Evolutionary conservation across 2,888 invertebrate genomes (phyloP), one percentile per base, ranked within the genome.

Genomic region (Polydrusus pterygomalis): DNA sequence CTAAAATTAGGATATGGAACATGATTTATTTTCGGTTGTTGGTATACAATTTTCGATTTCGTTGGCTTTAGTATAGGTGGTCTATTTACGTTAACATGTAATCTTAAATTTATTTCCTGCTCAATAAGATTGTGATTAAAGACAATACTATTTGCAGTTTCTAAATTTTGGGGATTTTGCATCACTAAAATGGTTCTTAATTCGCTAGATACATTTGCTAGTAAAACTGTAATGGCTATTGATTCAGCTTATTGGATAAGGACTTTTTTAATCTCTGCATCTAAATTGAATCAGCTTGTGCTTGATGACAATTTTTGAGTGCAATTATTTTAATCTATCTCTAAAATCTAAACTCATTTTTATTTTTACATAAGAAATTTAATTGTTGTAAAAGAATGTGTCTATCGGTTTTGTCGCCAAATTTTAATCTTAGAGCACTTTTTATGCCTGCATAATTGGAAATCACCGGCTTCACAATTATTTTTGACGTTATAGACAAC

Each of bases 401-500:
- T 18, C 43, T 54, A 18, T 54, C 54, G 0, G 43, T 49, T 34
- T 68, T 68, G 13, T 68, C 54, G 5, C 62, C 40, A n/a, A 70
- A 43, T 30, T 40, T 38, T 8, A 47, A 11, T 49, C 38, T 25
- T 6, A 70, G 10, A 9, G 70, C 40, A 8, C 43, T 34, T 60
- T 75, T 75, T 20, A 75, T 71, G 1, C 71, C 75, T 38, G 25
- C 71, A 71, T 47, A 75, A 40, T 11, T 70, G 25, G 64, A 70
- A 75, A 18, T 75, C 70, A 13, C 69, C 71, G 0, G 75, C 75
- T 38, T 51, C 43, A 1, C 49, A 30, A 75, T 20, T 9, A 71
- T 67, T 75, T 75, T 75, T 0, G 65, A 71, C 11, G 10, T 58
- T 43, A 68, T 72, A 9, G 56, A 40, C 30, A 43, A 65, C 56